phyloP scores from a whole-genome alignment of 2,113 vertebrate species.

The Labrus mixtus region DNA sequence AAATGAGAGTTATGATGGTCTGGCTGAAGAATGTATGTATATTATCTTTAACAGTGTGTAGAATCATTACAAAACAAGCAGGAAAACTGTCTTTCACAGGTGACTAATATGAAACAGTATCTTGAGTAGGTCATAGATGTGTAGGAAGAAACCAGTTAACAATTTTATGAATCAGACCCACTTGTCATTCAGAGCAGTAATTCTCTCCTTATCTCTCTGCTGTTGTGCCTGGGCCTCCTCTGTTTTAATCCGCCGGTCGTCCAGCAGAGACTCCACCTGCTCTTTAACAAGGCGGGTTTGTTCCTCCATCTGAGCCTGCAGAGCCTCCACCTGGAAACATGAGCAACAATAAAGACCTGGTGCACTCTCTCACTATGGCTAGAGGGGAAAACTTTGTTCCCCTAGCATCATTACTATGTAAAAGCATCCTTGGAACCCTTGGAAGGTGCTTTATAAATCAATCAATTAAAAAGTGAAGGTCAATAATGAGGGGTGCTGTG shows the following conservation, averaged over 20 bases:
- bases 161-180: conserved; percentile 69
- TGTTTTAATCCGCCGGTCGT: conserved; percentile 88
- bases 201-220: conserved; percentile 87
- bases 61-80: not conserved
- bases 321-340: conserved; percentile 89
- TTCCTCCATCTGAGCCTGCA: conserved; percentile 95
- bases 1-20: not conserved
- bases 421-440: too few species aligned
- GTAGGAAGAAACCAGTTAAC: not conserved
- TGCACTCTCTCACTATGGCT: not conserved
- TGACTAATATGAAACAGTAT: not conserved
- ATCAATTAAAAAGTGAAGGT: not conserved
- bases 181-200: conserved; percentile 88
- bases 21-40: not conserved
- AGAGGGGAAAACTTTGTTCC: not conserved
- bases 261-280: conserved; percentile 89
- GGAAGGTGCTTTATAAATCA: too few species aligned
- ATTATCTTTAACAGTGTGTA: not conserved
- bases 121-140: not conserved
- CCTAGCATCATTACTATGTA: too few species aligned
- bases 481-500: not conserved
- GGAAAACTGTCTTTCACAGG: not conserved
- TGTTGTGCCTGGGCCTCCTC: conserved; percentile 90
- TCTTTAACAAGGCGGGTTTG: conserved; percentile 91
- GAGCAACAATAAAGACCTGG: conserved; percentile 1